Evolutionary conservation across 2,113 vertebrate genomes (phyloP).

Genomic region (Xiphophorus hellerii): DNA sequence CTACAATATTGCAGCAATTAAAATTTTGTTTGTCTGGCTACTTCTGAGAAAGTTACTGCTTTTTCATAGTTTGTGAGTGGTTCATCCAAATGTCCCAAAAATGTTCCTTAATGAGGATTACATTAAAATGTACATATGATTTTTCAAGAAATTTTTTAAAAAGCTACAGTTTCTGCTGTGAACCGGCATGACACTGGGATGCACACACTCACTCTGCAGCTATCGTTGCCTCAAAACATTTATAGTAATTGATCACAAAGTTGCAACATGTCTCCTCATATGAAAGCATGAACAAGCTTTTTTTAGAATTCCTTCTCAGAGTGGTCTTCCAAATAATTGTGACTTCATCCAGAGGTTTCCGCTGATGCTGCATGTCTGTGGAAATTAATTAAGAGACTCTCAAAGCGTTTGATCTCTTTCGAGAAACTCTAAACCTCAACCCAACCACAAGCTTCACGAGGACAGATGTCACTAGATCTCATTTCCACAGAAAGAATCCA

Average conservation of each 20-base stretch:
- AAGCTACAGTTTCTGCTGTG: background rate
- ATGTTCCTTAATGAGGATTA: no score
- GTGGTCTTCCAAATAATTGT: background rate
- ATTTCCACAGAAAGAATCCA: background rate
- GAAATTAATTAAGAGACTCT: constrained; percentile 13
- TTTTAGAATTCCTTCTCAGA: background rate
- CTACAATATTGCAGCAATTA: no score
- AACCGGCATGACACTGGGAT: no score
- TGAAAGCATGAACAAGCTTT: background rate
- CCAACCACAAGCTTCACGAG: background rate
- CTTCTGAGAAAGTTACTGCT: no score
- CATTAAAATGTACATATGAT: no score
- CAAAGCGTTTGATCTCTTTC: constrained; percentile 3
- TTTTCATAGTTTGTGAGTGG: no score
- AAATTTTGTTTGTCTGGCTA: no score
- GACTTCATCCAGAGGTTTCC: background rate
- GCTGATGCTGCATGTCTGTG: background rate
- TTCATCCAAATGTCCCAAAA: no score
- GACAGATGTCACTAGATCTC: background rate
- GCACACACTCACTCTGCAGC: no score
- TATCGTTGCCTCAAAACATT: background rate
- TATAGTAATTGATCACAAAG: background rate
- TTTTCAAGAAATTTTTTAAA: no score
- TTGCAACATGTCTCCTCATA: background rate
- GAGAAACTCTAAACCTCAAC: background rate